phyloP scores from a whole-genome alignment of 2,797 vertebrate species.

The Hozukius guyotensis region DNA sequence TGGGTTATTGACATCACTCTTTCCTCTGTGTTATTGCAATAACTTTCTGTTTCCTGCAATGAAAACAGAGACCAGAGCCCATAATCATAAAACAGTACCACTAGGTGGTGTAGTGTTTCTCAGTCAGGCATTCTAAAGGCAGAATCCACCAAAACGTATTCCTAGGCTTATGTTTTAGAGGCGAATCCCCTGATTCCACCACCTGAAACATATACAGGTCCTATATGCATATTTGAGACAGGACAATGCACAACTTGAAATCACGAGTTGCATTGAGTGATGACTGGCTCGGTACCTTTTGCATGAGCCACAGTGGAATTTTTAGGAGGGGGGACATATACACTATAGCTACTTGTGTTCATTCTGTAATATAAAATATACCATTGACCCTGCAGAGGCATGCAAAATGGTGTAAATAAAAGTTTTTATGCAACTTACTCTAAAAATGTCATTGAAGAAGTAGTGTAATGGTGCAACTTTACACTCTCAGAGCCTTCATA shows the following conservation, averaged over 20 bases:
- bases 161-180: background rate
- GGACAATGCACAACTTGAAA: background rate
- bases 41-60: background rate
- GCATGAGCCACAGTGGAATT: background rate
- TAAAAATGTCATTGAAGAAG: background rate
- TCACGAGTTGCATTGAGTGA: background rate
- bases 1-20: background rate
- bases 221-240: background rate
- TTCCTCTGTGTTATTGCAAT: background rate
- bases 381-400: background rate
- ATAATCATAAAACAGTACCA: background rate
- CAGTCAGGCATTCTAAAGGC: background rate
- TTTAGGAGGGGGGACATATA: too few relatives aligned
- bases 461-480: background rate
- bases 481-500: background rate
- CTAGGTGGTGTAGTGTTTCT: conserved; percentile 15
- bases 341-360: background rate
- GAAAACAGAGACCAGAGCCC: background rate
- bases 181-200: background rate
- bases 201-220: background rate
- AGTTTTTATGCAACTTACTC: background rate
- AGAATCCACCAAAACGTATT: background rate
- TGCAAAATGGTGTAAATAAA: background rate
- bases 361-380: background rate
- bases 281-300: background rate